These are phyloP conservation scores for Artibeus lituratus DNA, from an alignment of 2,797 vertebrate species.

Conservation along the genomic window DNA sequence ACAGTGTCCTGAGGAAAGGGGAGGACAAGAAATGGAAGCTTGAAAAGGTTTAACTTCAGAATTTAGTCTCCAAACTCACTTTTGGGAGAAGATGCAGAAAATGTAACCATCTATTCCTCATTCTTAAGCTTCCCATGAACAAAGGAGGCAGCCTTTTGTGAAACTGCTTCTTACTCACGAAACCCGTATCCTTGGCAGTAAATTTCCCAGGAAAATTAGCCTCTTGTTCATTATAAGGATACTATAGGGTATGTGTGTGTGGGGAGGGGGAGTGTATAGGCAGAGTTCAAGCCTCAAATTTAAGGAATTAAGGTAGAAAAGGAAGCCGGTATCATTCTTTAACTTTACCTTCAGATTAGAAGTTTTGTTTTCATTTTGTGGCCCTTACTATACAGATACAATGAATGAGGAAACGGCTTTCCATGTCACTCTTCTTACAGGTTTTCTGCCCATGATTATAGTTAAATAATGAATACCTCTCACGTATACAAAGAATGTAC, in stretches of 20 bases:
- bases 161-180: neutral
- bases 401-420: neutral
- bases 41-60: neutral
- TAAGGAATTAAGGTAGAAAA: constrained; percentile 14
- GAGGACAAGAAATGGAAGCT: neutral
- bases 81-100: neutral
- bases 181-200: neutral
- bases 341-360: neutral
- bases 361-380: constrained; percentile 2
- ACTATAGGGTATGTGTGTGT: neutral
- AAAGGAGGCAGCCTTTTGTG: neutral
- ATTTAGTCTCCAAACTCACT: neutral
- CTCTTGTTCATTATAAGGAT: neutral
- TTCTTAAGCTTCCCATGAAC: neutral
- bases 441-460: neutral
- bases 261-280: too few relatives aligned
- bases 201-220: neutral
- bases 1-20: neutral
- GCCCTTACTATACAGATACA: neutral
- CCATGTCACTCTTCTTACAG: neutral
- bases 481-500: neutral
- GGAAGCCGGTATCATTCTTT: neutral
- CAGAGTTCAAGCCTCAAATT: neutral
- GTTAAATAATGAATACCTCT: neutral
- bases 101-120: neutral